Base-by-base conservation (phyloP, 2,113 vertebrate genomes). In the Oncorhynchus gorbuscha region DNA sequence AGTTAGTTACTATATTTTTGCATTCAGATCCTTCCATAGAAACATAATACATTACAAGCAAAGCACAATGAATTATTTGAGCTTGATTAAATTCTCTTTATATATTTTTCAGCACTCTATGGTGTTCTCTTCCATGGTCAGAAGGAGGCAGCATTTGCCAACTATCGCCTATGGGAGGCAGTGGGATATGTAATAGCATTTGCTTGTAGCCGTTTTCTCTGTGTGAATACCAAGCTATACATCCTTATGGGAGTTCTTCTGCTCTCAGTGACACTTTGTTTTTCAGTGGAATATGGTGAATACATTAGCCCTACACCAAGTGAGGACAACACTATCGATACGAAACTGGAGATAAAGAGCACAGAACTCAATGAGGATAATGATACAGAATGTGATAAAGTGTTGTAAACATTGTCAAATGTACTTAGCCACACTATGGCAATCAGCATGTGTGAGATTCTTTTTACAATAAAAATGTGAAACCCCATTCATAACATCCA, bases 101-200 rank as follows among this genome's bases (percentile, higher is more conserved):
- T 12, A 45, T 45, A 45, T 45, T 45, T 45, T 45, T 45, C 92
- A 99, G 97, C 92, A 18, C 92, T 99, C 1, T 99, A 95, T 0
- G 95, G 97, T 0, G 28, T 95, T 78, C 93, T 99, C 30, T 99
- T 99, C 82, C 86, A 94, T 11, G 80, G 81, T 4, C 76, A 92
- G 81, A 98, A 96, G 80, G 97, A 98, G 82, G 96, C 97, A 0
- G 97, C 96, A 1, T 99, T 99, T 26, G 94, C 97, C 61, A 97
- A 95, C 88, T 99, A 97, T 84, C 95, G 96, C 11, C 95, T 99
- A 74, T 96, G 97, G 95, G 97, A 99, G 82, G 97, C 97, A 0
- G 48, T 97, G 12, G 97, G 97, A 0, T 97, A 95, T 20, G 96
- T 96, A 6, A 90, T 95, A 0, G 95, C 97, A 35, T 99, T 96